Evolutionary conservation across 2,113 vertebrate species (phyloP).

Genomic region (Campylomormyrus tamandua): DNA sequence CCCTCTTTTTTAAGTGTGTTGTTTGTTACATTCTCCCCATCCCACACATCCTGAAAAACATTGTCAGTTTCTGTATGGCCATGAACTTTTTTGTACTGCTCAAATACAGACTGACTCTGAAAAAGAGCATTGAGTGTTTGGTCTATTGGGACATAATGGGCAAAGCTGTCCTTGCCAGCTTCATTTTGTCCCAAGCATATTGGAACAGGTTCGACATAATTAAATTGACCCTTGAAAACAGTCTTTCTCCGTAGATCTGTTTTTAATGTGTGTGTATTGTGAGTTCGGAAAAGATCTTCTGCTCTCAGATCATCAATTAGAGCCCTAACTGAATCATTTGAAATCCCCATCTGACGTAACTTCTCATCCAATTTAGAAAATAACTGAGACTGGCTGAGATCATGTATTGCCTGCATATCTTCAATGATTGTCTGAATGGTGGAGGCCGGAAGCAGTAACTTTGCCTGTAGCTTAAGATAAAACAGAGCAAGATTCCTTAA

Average conservation of each 20-base stretch:
- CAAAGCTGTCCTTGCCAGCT: constrained; percentile 1
- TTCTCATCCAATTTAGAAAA: too few species aligned
- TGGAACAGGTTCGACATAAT: neutral
- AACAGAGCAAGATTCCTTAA: constrained; percentile 9
- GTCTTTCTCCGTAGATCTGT: neutral
- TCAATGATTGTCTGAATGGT: neutral
- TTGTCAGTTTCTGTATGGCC: too few species aligned
- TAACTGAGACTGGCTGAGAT: too few species aligned
- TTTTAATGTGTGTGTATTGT: neutral
- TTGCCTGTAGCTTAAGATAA: constrained; percentile 1
- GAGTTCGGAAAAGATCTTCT: neutral
- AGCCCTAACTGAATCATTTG: too few species aligned
- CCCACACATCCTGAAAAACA: too few species aligned
- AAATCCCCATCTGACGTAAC: too few species aligned
- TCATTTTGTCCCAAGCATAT: neutral
- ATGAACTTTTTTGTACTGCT: too few species aligned
- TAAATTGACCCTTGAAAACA: neutral
- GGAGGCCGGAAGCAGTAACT: neutral
- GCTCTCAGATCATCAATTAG: neutral
- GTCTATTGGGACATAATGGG: constrained; percentile 5
- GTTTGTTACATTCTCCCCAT: too few species aligned
- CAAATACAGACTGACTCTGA: neutral
- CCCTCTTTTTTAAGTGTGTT: too few species aligned
- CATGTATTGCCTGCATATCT: neutral
- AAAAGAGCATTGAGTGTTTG: neutral